Conservation (phyloP, 2,888 invertebrate genomes). For the Eupithecia dodoneata region DNA sequence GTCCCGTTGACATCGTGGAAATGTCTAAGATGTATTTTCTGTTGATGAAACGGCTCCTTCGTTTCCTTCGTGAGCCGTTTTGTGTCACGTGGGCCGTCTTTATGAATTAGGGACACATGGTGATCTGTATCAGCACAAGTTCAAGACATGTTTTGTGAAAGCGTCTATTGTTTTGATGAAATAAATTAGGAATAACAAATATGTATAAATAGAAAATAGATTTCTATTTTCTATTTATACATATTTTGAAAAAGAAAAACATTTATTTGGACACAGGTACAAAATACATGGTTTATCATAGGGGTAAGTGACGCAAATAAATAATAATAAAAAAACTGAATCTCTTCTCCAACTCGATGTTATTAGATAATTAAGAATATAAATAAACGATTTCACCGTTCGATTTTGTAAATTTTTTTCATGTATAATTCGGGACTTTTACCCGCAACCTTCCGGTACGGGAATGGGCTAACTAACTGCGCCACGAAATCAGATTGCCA, state of each 20-base stretch:
- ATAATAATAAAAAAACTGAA: background rate
- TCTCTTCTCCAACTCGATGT: background rate
- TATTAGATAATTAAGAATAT: background rate
- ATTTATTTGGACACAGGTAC: no score
- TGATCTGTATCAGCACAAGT: conserved; percentile 8
- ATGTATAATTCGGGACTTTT: no score
- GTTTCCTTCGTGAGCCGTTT: conserved; percentile 1
- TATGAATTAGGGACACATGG: conserved; percentile 30
- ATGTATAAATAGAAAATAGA: no score
- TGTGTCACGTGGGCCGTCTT: background rate
- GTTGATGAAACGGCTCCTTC: conserved; percentile 26
- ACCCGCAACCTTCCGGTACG: no score
- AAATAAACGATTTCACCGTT: no score
- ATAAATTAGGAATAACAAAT: background rate
- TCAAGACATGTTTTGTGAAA: background rate
- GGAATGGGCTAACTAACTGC: no score
- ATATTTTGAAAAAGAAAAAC: no score
- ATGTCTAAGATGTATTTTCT: conserved; percentile 37
- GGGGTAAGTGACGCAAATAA: no score
- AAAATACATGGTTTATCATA: no score
- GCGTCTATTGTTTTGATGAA: background rate
- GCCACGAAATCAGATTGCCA: no score
- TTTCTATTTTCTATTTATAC: no score
- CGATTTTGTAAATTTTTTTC: no score
- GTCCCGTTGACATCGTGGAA: conserved; percentile 70